Percentiles rank a stretch among this genome's conserved stretches.
phyloP scores from a whole-genome alignment of 37 sponge, comb jelly and placozoan genomes.

The Theonella swinhoei region DNA sequence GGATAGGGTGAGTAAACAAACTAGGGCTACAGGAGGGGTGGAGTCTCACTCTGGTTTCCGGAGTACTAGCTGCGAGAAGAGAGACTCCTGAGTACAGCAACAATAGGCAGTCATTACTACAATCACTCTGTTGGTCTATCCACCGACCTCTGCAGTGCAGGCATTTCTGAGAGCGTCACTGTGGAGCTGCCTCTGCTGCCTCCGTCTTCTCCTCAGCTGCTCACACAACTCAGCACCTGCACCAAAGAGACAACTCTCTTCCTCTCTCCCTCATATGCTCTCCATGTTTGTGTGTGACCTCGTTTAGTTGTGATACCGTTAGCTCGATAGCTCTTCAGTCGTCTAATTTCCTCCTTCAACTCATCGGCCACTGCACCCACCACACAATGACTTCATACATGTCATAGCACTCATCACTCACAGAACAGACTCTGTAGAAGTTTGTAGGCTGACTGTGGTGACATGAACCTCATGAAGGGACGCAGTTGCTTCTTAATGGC shows the following conservation, averaged over 20 bases:
- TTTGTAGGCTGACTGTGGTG: constrained; percentile 60
- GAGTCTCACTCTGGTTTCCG: constrained; percentile 19
- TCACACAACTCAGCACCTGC: constrained; percentile 61
- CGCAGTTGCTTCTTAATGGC: constrained; percentile 11
- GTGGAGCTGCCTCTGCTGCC: constrained; percentile 12
- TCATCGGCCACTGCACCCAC: constrained; percentile 53
- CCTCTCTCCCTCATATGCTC: no score
- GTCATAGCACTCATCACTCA: no score
- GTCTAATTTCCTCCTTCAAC: constrained; percentile 35
- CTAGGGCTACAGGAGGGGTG: no score
- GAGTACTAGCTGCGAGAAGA: constrained; percentile 22
- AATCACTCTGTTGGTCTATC: not conserved
- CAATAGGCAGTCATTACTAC: not conserved
- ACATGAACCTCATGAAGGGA: constrained; percentile 71
- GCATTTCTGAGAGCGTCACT: constrained; percentile 15
- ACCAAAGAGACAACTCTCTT: not conserved
- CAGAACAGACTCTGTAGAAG: constrained; percentile 66
- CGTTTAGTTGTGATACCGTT: constrained; percentile 65
- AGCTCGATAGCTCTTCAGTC: constrained; percentile 61
- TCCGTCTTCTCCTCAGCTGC: constrained; percentile 20
- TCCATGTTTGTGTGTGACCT: constrained; percentile 36
- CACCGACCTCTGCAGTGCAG: constrained; percentile 31
- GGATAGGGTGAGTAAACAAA: no score
- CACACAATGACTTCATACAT: not conserved
- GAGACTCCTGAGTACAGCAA: constrained; percentile 11